Base-by-base conservation (phyloP, 2,797 vertebrate genomes). In the Ptychobarbus kaznakovi region DNA sequence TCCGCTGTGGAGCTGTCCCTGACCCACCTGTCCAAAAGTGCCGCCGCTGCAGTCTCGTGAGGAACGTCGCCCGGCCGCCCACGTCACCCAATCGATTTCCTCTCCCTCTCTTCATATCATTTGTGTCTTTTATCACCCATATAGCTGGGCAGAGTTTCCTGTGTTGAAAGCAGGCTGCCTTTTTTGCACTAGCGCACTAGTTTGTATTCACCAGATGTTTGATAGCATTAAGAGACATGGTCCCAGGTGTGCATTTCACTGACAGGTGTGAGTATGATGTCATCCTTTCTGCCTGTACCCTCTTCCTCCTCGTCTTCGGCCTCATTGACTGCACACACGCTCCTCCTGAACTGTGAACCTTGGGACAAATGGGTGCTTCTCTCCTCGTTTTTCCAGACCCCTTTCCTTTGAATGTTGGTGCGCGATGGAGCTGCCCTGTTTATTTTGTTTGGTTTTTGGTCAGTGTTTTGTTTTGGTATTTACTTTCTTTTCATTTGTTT, bases 171-270 rank as follows among this genome's bases (percentile, higher is more conserved):
- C 96, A 97, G 97, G 97, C 97, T 98, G 97, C 98, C 97, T 94
- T 94, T 88, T 99, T 99, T 99, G 98, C 98, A 99, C 98, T 99
- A 99, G 98, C 96, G 97, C 97, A 97, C 96, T 98, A 97, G 97
- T 95, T 94, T 95, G 93, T 93, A 92, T 94, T 82, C 87, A 94
- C 95, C 94, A 95, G 91, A 93, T 95, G 95, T 96, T 94, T 94
- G 96, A 97, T 96, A 98, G 97, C 98, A 99, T 99, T 98, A 99
- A 97, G 95, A 93, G 94, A 89, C 84, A 91, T 82, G 82, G 91
- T 93, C 89, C 86, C 91, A 88, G 86, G 80, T 85, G 35, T 76
- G 73, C 61, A 58, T 76, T 76, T 81, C 69, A 81, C 69, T 56
- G 74, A 35, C 69, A 18, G 65, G 61, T 73, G 80, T 28, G 83